Evolutionary conservation across 2,113 vertebrate species (phyloP), one percentile per base, ranked within the genome.

Genomic region (Hucho hucho): DNA sequence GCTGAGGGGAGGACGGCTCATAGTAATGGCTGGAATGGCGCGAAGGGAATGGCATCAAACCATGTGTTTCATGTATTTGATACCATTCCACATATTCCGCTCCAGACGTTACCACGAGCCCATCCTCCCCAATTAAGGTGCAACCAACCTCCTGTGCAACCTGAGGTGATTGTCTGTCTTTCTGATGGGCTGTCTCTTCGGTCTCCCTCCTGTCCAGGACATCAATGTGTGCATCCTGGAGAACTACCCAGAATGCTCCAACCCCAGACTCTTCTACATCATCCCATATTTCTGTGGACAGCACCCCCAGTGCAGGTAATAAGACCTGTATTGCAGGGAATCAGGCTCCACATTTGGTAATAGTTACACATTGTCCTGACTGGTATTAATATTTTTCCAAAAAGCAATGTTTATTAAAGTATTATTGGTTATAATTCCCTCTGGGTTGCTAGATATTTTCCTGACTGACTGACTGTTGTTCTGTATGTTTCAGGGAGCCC

Each of bases 231-330:
- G 98, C 87, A 98, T 99, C 88, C 93, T 99, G 78, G 96, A 98
- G 91, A 97, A 96, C 87, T 98, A 98, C 72, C 95, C 98, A 0
- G 98, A 99, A 87, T 99, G 98, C 89, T 97, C 96, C 83, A 99
- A 98, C 85, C 96, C 98, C 81, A 93, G 94, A 64, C 90, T 98
- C 71, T 99, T 99, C 92, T 99, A 99, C 92, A 98, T 99, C 85
- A 98, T 99, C 61, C 98, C 98, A 0, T 99, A 99, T 79, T 99
- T 99, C 90, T 99, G 98, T 88, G 98, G 98, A 87, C 98, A 99
- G 81, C 97, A 99, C 88, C 97, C 98, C 79, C 95, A 96, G 88
- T 98, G 97, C 95, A 96, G 96, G 97, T 98, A 94, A 87, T 59
- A 76, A 5, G 2, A 32, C 12, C 49, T 26, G 24, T 18, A 20